Conservation (phyloP, 2,797 vertebrate genomes). For the Muscicapa comitata region DNA sequence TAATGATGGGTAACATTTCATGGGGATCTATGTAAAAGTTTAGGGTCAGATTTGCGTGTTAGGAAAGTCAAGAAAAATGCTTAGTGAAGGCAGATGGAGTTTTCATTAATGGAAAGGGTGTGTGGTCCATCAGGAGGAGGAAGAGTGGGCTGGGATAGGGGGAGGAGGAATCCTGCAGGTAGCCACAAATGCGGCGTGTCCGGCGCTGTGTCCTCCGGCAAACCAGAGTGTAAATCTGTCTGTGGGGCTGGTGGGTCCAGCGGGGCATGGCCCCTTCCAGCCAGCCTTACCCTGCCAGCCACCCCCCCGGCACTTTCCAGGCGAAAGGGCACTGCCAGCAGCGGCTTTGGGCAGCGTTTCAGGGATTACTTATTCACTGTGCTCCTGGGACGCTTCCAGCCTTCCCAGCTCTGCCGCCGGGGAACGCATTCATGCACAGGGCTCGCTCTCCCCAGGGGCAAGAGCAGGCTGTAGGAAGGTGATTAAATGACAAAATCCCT, state of each 20-base stretch:
- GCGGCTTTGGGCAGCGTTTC: not conserved
- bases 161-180: not conserved
- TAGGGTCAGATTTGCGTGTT: not conserved
- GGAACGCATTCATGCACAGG: not conserved
- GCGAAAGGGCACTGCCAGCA: slow-evolving; percentile 10
- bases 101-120: not conserved
- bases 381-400: not conserved
- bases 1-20: not conserved
- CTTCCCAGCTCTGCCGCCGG: not conserved
- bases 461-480: not conserved
- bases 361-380: slow-evolving; percentile 53
- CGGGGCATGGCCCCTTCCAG: not conserved
- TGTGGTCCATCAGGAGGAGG: not conserved
- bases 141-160: not conserved
- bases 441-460: slow-evolving; percentile 1
- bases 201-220: accelerated
- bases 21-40: not conserved
- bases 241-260: not conserved
- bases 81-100: not conserved
- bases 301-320: not conserved
- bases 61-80: not conserved
- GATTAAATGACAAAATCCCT: not conserved
- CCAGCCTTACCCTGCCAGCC: not conserved
- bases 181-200: accelerated
- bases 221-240: not conserved